Conservation (phyloP, 2,113 vertebrate genomes). For the Cavia aperea region DNA sequence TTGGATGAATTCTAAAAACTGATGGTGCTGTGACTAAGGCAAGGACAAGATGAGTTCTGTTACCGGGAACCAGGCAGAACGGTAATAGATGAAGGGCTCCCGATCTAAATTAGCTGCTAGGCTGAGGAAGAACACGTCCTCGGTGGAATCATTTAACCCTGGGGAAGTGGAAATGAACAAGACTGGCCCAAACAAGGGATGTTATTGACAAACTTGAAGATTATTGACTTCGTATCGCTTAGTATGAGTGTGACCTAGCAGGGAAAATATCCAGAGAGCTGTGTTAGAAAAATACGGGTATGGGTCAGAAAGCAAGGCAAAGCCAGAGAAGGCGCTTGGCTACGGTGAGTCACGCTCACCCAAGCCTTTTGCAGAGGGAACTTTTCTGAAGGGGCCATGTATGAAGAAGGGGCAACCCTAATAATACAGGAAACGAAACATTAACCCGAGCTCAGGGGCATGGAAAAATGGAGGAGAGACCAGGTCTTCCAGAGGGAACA, state of each 20-base stretch:
- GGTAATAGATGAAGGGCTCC: neutral
- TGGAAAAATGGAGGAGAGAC: neutral
- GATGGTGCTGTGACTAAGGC: neutral
- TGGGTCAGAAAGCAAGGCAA: neutral
- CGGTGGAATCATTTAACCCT: slow-evolving; percentile 23
- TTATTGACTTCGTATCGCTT: slow-evolving; percentile 26
- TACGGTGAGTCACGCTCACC: neutral
- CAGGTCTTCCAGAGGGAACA: neutral
- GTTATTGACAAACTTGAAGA: slow-evolving; percentile 33
- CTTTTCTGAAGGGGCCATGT: neutral
- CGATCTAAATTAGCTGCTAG: neutral
- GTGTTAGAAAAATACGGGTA: slow-evolving; percentile 24
- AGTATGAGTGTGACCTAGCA: slow-evolving; percentile 27
- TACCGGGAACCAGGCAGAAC: neutral
- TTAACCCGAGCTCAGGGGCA: neutral
- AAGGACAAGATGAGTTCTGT: neutral
- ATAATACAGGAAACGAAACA: neutral
- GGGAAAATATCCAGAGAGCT: neutral
- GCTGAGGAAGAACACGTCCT: neutral
- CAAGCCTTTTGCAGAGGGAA: neutral
- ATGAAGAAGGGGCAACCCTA: neutral
- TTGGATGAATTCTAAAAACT: neutral
- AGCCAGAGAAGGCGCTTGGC: neutral
- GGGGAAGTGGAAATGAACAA: slow-evolving; percentile 48
- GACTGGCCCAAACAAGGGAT: slow-evolving; percentile 46